Base-by-base conservation (phyloP, 2,888 invertebrate genomes). In the Helleia helle region DNA sequence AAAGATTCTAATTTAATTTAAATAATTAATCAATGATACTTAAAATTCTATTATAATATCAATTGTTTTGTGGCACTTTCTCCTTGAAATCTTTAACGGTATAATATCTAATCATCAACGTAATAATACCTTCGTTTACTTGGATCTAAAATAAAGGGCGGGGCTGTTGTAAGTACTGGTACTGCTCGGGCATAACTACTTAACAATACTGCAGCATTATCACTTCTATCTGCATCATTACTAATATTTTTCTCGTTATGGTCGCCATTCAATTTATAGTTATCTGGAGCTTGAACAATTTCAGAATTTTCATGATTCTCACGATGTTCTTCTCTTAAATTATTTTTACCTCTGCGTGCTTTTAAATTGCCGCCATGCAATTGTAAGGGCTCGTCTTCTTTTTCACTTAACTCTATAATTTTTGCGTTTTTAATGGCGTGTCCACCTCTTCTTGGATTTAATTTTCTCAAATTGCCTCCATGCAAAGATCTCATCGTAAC, bases 121-220 rank as follows among this genome's bases (percentile, higher is more conserved):
- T 81, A 86, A 52, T 80, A 86, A 56, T 86, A 86, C 75, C 79
- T 79, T 49, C 86, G 64, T 63, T 86, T 83, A 47, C 85, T 83
- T 17, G 86, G 86, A 52, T 86, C 84, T 56, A 81, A 56, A 48
- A 85, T 86, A 42, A 69, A 85, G 1, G 59, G 59, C 8, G 77
- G 73, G 0, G 76, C 74, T 1, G 73, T 76, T 0, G 81, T 75
- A 7, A 81, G 51, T 41, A 74, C 58, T 1, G 83, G 77, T 3
- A 66, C 69, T 8, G 72, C 77, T 51, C 73, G 71, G 6, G 66
- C 83, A 51, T 76, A 80, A 38, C 70, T 76, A 24, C 69, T 75
- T 2, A 85, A 54, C n/a, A 83, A 51, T 7, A 50, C 63, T 2
- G 77, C 75, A 6, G 79, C 65, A 41, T 22, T 22, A 22, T 5